A percentile compares a stretch with the other conserved stretches of the same genome.
phyloP scores from a whole-genome alignment of 2,113 vertebrate genomes.

The Dascyllus trimaculatus region DNA sequence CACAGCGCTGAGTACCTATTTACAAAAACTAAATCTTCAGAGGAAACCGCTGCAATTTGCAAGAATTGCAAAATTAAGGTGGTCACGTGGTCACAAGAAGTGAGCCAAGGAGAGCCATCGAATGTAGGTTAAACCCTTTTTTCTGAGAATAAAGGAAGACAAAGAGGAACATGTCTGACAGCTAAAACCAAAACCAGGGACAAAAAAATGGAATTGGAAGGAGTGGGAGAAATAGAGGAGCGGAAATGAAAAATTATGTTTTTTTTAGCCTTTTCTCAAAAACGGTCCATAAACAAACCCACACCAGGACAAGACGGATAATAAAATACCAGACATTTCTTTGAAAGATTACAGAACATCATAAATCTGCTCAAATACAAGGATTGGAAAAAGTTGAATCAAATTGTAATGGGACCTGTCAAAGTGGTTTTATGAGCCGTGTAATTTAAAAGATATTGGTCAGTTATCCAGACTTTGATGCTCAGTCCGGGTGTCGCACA shows the following conservation, averaged over 20 bases:
- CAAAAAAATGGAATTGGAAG: conserved; percentile 13
- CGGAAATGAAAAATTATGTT: conserved; percentile 12
- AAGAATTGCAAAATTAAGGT: conserved; percentile 56
- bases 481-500: not conserved
- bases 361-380: conserved; percentile 4
- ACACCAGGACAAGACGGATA: conserved; percentile 6
- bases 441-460: too few relatives aligned
- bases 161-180: conserved; percentile 23
- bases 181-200: conserved; percentile 41
- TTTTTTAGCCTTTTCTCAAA: conserved; percentile 17
- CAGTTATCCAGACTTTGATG: too few relatives aligned
- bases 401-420: not conserved
- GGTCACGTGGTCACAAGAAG: conserved; percentile 33
- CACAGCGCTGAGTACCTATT: conserved; percentile 54
- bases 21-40: conserved; percentile 61
- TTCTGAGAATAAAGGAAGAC: conserved; percentile 1
- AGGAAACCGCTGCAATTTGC: conserved; percentile 66
- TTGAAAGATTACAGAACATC: not conserved
- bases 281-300: conserved; percentile 24
- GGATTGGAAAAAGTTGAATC: conserved; percentile 7
- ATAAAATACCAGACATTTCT: conserved; percentile 41
- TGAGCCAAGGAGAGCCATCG: conserved; percentile 19
- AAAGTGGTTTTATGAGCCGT: not conserved
- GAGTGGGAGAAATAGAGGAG: conserved; percentile 8
- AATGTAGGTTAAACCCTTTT: conserved; percentile 13